Evolutionary conservation across 2,113 vertebrate species (phyloP), one percentile per base, ranked within the genome.

Genomic region (Anarrhichthys ocellatus): DNA sequence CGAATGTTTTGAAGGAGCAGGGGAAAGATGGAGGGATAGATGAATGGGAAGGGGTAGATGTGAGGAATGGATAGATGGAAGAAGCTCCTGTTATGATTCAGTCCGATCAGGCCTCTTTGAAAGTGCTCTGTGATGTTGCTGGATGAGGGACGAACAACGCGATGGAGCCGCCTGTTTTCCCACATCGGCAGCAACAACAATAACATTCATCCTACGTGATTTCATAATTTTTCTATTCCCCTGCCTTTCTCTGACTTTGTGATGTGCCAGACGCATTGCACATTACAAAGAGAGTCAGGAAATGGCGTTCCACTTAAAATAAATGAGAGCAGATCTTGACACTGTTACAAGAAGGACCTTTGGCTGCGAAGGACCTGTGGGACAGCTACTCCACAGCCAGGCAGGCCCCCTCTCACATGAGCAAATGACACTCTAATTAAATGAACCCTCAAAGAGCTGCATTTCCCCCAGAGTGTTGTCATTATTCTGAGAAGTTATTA

Each of bases 161-260:
- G 88, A 88, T 40, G 54, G 78, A 65, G 34, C 63, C 58, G n/a
- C 81, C 78, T 85, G 81, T 83, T 93, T 92, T 88, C 89, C 90
- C 86, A 93, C 90, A 93, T 90, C 87, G 88, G 89, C 89, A 87
- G 90, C 89, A 91, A 87, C 88, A 90, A 91, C 84, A 92, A 91
- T 91, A 91, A 93, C 82, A 85, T 85, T 82, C 88, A 88, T 87
- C 80, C 76, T 88, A 85, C 91, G 88, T 93, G 92, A 91, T 90
- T 94, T 94, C 87, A 90, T 90, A 89, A 94, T 93, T 92, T 92
- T 89, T 91, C 81, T 87, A 87, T 90, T 94, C 88, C 92, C 89
- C 13, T 78, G 89, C 63, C 73, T 82, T 78, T 70, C 65, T 88
- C 82, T 86, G 82, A 84, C 83, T 93, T 93, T 92, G 86, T 91